phyloP scores from a whole-genome alignment of 1,140 invertebrate species.

The Drosophila melanogaster region DNA sequence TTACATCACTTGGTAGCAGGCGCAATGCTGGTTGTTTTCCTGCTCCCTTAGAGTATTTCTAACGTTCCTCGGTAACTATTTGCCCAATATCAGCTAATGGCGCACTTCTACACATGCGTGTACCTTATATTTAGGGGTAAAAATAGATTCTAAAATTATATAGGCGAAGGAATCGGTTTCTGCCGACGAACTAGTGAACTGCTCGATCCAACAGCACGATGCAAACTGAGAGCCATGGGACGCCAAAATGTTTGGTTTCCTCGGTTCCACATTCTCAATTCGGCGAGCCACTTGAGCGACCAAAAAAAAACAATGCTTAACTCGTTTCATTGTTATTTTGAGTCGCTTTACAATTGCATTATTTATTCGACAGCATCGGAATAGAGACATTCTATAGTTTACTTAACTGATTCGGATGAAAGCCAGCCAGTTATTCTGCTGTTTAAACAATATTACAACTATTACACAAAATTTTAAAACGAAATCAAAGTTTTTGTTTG shows the following conservation, averaged over 20 bases:
- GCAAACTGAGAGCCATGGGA: conserved; percentile 59
- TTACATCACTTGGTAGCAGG: conserved; percentile 54
- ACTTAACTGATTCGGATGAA: neutral
- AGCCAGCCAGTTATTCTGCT: neutral
- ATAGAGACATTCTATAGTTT: neutral
- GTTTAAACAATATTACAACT: neutral
- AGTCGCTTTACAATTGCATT: neutral
- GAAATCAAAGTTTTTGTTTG: neutral
- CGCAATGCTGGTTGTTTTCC: neutral
- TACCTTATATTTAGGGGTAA: conserved; percentile 31
- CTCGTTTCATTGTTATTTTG: no score
- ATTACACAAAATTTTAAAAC: neutral
- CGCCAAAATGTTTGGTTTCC: conserved; percentile 39
- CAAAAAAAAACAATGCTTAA: neutral
- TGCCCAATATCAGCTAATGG: neutral
- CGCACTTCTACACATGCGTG: neutral
- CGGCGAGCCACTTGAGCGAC: neutral
- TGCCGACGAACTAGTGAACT: conserved; percentile 15
- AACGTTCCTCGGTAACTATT: neutral
- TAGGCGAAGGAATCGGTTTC: conserved; percentile 43
- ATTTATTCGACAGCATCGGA: neutral
- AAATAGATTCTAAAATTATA: conserved; percentile 73
- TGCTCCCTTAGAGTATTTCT: neutral
- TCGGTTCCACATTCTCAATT: neutral
- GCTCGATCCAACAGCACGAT: conserved; percentile 28